Percentiles rank a stretch among this genome's conserved stretches.
phyloP scores from a whole-genome alignment of 2,797 vertebrate species.

The Capromys pilorides region DNA sequence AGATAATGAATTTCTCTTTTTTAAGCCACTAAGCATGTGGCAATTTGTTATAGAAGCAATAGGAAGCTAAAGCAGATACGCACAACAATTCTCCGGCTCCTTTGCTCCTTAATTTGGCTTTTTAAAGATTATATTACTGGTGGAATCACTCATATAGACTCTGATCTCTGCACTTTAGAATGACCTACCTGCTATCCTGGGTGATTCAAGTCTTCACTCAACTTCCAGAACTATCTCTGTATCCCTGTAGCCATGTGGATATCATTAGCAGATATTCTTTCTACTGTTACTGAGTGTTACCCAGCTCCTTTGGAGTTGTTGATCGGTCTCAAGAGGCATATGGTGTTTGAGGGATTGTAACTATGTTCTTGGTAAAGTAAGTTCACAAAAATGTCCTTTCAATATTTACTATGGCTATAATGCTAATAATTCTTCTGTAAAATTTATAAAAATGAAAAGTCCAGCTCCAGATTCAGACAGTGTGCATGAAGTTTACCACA shows the following conservation, averaged over 20 bases:
- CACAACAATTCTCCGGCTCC: not conserved
- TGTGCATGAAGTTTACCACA: not conserved
- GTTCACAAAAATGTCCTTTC: not conserved
- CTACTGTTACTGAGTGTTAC: not conserved
- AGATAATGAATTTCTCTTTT: not conserved
- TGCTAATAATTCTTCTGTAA: not conserved
- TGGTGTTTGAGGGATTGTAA: not conserved
- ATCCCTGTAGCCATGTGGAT: not conserved
- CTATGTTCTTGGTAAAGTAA: not conserved
- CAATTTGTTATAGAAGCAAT: not conserved
- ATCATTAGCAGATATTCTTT: not conserved
- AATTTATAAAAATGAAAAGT: conserved; percentile 6
- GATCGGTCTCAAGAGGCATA: not conserved
- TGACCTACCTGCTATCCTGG: not conserved
- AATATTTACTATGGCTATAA: not conserved
- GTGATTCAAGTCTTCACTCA: not conserved
- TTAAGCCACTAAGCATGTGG: not conserved
- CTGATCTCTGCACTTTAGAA: not conserved
- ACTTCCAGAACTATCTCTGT: not conserved
- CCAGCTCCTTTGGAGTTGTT: not conserved
- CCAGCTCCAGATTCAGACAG: not conserved
- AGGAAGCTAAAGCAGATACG: not conserved
- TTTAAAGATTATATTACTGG: not conserved
- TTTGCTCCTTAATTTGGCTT: not conserved
- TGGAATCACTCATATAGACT: not conserved